Base-by-base conservation (phyloP, 2,888 invertebrate genomes). In the Argynnis bischoffii region DNA sequence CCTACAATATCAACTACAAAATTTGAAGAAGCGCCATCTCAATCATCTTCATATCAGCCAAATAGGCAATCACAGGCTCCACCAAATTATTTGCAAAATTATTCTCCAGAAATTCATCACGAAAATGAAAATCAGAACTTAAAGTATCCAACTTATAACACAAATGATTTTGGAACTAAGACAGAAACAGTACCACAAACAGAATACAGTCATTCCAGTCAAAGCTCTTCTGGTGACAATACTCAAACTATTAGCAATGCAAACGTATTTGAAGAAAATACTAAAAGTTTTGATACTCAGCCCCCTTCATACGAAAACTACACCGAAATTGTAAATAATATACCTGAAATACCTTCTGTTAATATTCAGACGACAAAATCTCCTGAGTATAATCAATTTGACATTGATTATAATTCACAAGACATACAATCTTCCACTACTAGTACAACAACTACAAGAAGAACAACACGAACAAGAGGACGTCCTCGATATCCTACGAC, bases 401-500 rank as follows among this genome's bases (percentile, higher is more conserved):
- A 86, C 68, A 74, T 75, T 11, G 78, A 73, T 68, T 77, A 76
- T 71, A 80, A 81, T 73, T 71, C 77, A 64, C 79, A 81, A 69
- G 85, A 87, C 75, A 74, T 74, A 69, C 69, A 74, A 71, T 64
- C 74, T 78, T 51, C 79, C 18, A 79, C 85, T 15, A 81, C 87
- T 51, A 83, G 88, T 50, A 85, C 92, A 0, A 84, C 88, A 0
- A 88, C 90, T 18, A 85, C 91, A 73, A 83, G 87, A 69, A 85
- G 88, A 71, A 77, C 88, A 6, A 69, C 86, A 13, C 85, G 90
- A 71, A 78, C 72, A 16, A 83, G 91, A 78, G 88, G 86, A 31
- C 87, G 90, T 51, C 89, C 93, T 16, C 86, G 91, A 63, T 90
- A 93, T 74, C 88, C 90, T 11, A 84, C 89, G 13, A 84, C 85